Percentiles rank a stretch among this genome's conserved stretches.
Conservation (phyloP, 2,888 invertebrate genomes). For the Caradrina kadenii region DNA sequence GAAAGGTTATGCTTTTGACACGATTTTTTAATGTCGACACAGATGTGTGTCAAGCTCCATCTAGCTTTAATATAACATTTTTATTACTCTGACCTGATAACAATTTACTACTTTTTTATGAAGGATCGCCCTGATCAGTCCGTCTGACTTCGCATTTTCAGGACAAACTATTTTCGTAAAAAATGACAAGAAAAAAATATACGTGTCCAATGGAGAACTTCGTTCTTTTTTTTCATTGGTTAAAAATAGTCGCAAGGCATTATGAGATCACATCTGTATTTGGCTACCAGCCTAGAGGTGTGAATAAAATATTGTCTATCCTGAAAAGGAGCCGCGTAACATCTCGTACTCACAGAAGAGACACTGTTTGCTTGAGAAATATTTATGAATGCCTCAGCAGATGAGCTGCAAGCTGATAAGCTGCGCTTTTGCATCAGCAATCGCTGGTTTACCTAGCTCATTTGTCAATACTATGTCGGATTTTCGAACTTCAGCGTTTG, state of each 20-base stretch:
- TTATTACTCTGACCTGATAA: constrained; percentile 42
- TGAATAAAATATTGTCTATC: not conserved
- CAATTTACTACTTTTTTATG: constrained; percentile 43
- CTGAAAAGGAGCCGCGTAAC: too few species aligned
- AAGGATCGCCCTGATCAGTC: constrained; percentile 13
- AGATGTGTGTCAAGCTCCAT: too few species aligned
- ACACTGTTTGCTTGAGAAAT: too few species aligned
- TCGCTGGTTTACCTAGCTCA: too few species aligned
- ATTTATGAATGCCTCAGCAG: too few species aligned
- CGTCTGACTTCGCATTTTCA: constrained; percentile 17
- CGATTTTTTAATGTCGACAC: constrained; percentile 15
- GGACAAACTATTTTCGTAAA: constrained; percentile 1
- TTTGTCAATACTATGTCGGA: too few species aligned
- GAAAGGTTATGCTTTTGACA: not conserved
- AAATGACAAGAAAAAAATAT: not conserved
- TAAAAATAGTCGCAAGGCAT: not conserved
- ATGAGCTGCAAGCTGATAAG: too few species aligned
- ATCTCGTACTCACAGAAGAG: too few species aligned
- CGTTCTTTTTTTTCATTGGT: too few species aligned
- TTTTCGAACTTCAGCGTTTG: too few species aligned
- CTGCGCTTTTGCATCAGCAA: too few species aligned
- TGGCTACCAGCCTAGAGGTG: not conserved
- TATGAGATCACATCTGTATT: not conserved
- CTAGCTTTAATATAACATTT: constrained; percentile 37
- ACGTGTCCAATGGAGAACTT: too few species aligned